Base-by-base conservation (phyloP, 2,888 invertebrate genomes). In the Spatulosminthurus flaviceps region DNA sequence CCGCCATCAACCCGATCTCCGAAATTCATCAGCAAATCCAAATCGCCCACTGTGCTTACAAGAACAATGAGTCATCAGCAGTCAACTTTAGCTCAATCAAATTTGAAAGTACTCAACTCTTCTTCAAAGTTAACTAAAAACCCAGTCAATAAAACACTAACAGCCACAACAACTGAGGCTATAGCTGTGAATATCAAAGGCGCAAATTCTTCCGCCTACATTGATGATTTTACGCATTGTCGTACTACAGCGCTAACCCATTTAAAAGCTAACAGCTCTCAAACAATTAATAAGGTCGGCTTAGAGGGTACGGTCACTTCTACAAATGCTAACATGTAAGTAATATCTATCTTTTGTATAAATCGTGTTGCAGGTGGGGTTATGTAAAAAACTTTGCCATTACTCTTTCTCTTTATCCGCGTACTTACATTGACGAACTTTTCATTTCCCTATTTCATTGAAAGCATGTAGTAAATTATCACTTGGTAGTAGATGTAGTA, bases 271-370 rank as follows among this genome's bases (percentile, higher is more conserved):
- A 29, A 21, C 42, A 42, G 34, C 28, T 70, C 70, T 21, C 41
- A 70, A 29, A 22, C 70, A 34, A 70, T 42, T 70, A 70, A 70
- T 29, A 24, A 67, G 26, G 29, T 67, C n/a, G 67, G 28, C 28
- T 26, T 67, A 11, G 26, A 24, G 41, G 29, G 28, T 21, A 29
- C 22, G 4, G 29, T 29, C 41, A 41, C 34, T n/a, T 19, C 70
- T 34, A 29, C 69, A 24, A 22, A 34, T 70, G 21, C n/a, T 41
- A 22, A 41, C 34, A 70, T 70, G 70, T 70, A 70, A 70, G 70
- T 70, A 69, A 2, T 29, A 4, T n/a, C n/a, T n/a, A n/a, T 69
- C 26, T 51, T 51, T 51, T 19, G 2, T 51, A 9, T 16, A 51
- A 34, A 34, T 34, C 34, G 5, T 9, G 34, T 34, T 7, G 9